phyloP scores from a whole-genome alignment of 2,797 vertebrate genomes.

The Notolepis coatsorum region DNA sequence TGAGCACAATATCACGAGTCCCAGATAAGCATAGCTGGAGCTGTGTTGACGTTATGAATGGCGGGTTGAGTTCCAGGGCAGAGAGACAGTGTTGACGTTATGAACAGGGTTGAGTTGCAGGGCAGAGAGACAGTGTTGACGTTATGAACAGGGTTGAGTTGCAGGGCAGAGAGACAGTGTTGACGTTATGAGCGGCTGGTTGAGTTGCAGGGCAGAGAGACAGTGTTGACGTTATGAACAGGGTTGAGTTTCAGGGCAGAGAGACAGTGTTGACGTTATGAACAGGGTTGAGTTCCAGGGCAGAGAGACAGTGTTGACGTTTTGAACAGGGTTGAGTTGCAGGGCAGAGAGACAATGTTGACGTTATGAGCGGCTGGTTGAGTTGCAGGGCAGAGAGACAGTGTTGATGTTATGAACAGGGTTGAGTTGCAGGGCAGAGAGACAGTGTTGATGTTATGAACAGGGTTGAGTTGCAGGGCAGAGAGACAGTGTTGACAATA shows the following conservation, averaged over 20 bases:
- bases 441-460: constrained; percentile 51
- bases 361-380: constrained; percentile 45
- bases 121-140: constrained; percentile 57
- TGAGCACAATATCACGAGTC: constrained; percentile 53
- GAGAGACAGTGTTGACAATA: constrained; percentile 56
- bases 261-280: constrained; percentile 54
- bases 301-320: constrained; percentile 58
- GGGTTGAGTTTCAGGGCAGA: constrained; percentile 58
- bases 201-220: constrained; percentile 58
- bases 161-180: constrained; percentile 56
- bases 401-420: constrained; percentile 49
- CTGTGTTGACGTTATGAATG: constrained; percentile 49
- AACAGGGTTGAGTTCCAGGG: constrained; percentile 54
- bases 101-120: constrained; percentile 52
- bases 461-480: constrained; percentile 57
- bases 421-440: constrained; percentile 60
- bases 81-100: constrained; percentile 53
- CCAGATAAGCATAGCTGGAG: constrained; percentile 47
- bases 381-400: constrained; percentile 56
- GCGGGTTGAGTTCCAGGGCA: constrained; percentile 58
- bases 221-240: constrained; percentile 50
- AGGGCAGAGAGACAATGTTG: constrained; percentile 56
- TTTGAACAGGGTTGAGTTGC: constrained; percentile 48
- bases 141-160: constrained; percentile 50
- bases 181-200: constrained; percentile 45